These are phyloP conservation scores for Rhynchomys soricoides DNA, from an alignment of 2,113 vertebrate genomes.

Conservation along the genomic window DNA sequence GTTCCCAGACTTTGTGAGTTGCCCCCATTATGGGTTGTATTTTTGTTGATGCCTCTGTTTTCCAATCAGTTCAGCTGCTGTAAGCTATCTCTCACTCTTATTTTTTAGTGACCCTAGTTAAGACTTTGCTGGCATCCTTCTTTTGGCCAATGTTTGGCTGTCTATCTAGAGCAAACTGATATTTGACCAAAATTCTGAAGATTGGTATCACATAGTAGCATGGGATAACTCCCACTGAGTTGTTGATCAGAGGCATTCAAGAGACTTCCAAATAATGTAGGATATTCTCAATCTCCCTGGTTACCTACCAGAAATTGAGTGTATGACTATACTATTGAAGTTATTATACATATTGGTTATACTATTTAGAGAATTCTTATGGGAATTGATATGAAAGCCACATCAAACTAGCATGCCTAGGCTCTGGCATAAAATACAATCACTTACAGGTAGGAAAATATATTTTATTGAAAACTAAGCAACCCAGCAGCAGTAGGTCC, in stretches of 20 bases:
- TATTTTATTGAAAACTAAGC: neutral
- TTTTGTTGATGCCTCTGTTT: no score
- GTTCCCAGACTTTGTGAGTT: no score
- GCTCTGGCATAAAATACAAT: neutral
- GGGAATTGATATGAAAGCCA: neutral
- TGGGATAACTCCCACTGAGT: neutral
- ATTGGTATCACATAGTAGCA: neutral
- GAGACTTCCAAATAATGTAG: neutral
- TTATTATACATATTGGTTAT: neutral
- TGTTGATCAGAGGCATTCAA: neutral
- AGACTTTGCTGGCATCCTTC: neutral
- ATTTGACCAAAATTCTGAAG: neutral
- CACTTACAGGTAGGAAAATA: neutral
- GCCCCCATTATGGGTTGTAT: no score
- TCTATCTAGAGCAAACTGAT: neutral
- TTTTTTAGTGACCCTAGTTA: no score
- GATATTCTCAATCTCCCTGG: neutral
- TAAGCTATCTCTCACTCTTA: no score
- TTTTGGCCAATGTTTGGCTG: neutral
- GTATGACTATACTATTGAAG: neutral
- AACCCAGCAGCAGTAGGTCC: neutral
- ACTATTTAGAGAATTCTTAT: neutral
- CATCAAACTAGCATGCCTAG: neutral
- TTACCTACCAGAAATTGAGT: neutral
- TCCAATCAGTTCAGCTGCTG: no score